Evolutionary conservation across 1,140 invertebrate genomes (phyloP).

Genomic region (Pogonomyrmex californicus): DNA sequence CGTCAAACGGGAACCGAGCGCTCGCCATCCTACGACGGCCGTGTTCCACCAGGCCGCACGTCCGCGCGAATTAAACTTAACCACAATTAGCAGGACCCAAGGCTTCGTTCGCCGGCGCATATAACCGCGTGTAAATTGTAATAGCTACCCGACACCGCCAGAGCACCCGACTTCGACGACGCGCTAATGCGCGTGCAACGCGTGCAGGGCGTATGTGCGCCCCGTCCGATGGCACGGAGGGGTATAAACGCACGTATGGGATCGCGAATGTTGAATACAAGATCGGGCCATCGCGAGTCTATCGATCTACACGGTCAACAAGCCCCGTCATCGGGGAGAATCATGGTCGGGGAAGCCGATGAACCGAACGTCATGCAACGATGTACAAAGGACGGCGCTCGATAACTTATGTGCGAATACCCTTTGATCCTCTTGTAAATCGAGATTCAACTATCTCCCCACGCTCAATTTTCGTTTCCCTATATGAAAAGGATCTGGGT

Average conservation of each 20-base stretch:
- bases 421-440: slow-evolving; percentile 29
- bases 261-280: slow-evolving; percentile 70
- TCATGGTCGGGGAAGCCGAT: slow-evolving; percentile 46
- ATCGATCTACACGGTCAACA: slow-evolving; percentile 68
- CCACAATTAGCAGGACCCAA: slow-evolving; percentile 77
- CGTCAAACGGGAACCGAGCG: slow-evolving; percentile 61
- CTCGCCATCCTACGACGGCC: slow-evolving; percentile 17
- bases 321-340: slow-evolving; percentile 50
- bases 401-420: slow-evolving; percentile 50
- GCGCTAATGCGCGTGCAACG: slow-evolving; percentile 35
- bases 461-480: neutral
- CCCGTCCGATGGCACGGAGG: neutral
- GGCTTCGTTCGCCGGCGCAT: slow-evolving; percentile 71
- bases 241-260: neutral
- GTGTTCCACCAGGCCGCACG: slow-evolving; percentile 52
- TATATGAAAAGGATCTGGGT: neutral
- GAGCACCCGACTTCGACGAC: neutral
- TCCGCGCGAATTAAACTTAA: slow-evolving; percentile 80
- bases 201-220: neutral
- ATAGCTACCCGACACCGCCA: slow-evolving; percentile 66
- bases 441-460: slow-evolving; percentile 11
- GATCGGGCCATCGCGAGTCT: slow-evolving; percentile 71
- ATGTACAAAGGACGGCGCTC: slow-evolving; percentile 55
- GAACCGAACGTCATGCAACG: slow-evolving; percentile 14
- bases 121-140: slow-evolving; percentile 79